Base-by-base conservation (phyloP, 2,888 invertebrate genomes). In the Tinea pellionella region DNA sequence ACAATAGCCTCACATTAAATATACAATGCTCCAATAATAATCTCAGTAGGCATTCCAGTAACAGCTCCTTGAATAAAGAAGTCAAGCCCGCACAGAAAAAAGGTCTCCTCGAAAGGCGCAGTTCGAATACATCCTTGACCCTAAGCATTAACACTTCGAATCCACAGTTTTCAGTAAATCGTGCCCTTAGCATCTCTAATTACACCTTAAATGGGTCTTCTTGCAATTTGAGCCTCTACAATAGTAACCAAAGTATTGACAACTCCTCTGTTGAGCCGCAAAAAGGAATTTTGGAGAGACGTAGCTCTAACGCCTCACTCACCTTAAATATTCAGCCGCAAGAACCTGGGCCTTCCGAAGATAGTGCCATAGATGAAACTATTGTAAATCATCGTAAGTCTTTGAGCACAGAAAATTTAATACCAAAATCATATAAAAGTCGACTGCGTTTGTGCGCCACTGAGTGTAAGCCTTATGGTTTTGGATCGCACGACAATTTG, bases 221-320 rank as follows among this genome's bases (percentile, higher is more conserved):
- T 0, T 88, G 88, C 57, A 88, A 88, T 61, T 64, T 89, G 11
- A 89, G 84, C 62, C 71, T 79, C 56, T 85, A 85, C 64, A 87
- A 87, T 64, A 88, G 88, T 60, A 87, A 86, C 61, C 76, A 78
- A 43, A 89, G 88, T 59, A 88, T 88, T 55, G 88, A 88, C 29
- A 82, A 78, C 13, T 86, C 80, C 67, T 65, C 72, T 0, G 74
- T 75, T 0, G 29, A 47, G 29, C 88, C 82, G 47, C 89, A 89
- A 47, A 93, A 93, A 68, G 94, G 95, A 8, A 13, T 96, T 1
- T 79, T 96, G 4, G 95, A 96, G 72, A 89, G 97, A 24, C 89
- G 97, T 60, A 96, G 96, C 59, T 97, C 96, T 1, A 97, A 96
- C 73, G 96, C 96, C 0, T 96, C 96, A 61, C 83, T 97, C 1